Conservation (phyloP, 2,797 vertebrate genomes). For the Ctenopoma kingsleyae region DNA sequence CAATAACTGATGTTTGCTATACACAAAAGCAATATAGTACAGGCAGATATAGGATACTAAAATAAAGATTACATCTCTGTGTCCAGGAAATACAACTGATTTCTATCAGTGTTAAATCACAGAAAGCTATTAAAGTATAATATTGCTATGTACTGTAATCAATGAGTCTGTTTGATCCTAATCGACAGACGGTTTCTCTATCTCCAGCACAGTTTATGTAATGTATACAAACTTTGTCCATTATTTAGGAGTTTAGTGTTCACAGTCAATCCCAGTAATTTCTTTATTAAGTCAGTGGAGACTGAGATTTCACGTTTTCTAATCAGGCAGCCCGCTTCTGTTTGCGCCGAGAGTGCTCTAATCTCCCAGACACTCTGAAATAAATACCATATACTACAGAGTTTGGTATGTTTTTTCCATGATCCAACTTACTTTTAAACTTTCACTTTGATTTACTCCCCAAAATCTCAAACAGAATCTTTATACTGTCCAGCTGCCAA, state of each 20-base stretch:
- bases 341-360: conserved; percentile 18
- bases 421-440: neutral
- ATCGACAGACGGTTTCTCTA: conserved; percentile 6
- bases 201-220: conserved; percentile 28
- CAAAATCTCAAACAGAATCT: neutral
- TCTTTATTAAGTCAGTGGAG: conserved; percentile 23
- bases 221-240: conserved; percentile 44
- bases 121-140: neutral
- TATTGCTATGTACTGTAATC: conserved; percentile 8
- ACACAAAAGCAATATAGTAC: too few species aligned
- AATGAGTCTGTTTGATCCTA: conserved; percentile 15
- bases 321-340: conserved; percentile 15
- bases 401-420: conserved; percentile 2
- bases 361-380: conserved; percentile 30
- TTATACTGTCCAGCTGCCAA: neutral
- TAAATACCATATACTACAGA: neutral
- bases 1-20: neutral
- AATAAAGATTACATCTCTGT: neutral
- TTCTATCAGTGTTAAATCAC: neutral
- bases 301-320: conserved; percentile 17
- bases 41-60: neutral
- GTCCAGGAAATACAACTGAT: neutral
- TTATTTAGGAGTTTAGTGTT: conserved; percentile 37
- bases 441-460: neutral
- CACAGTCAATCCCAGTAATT: conserved; percentile 41